Evolutionary conservation across 2,797 vertebrate genomes (phyloP).

Genomic region (Ceryle rudis): DNA sequence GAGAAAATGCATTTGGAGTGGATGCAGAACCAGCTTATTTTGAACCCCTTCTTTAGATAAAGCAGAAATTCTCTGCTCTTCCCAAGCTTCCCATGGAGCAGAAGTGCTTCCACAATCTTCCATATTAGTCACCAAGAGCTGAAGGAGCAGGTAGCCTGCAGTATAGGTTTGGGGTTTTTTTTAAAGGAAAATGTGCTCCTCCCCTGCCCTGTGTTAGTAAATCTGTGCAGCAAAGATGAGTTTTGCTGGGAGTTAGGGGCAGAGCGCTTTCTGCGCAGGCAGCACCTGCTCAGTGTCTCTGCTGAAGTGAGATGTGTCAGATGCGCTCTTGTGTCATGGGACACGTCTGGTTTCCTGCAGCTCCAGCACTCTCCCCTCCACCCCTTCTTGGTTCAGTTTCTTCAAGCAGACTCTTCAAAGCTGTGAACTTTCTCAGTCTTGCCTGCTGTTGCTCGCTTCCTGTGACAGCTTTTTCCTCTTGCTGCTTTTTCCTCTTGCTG

Average conservation of each 20-base stretch:
- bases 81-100: not conserved
- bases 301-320: not conserved
- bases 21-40: not conserved
- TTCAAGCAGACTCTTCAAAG: not conserved
- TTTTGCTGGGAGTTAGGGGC: not conserved
- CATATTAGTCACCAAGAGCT: not conserved
- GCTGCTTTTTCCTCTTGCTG: not conserved
- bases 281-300: not conserved
- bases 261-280: not conserved
- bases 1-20: not conserved
- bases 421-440: not conserved
- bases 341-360: not conserved
- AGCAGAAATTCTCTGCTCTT: not conserved
- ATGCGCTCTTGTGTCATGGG: not conserved
- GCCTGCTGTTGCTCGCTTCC: not conserved
- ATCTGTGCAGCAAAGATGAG: not conserved
- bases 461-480: not conserved
- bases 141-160: not conserved
- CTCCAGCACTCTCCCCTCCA: not conserved
- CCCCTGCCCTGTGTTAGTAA: rapidly evolving
- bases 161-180: rapidly evolving
- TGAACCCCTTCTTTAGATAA: not conserved
- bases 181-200: not conserved
- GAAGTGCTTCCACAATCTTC: not conserved
- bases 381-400: not conserved